Conservation (phyloP, 2,113 vertebrate genomes). For the Phaetusa simplex region DNA sequence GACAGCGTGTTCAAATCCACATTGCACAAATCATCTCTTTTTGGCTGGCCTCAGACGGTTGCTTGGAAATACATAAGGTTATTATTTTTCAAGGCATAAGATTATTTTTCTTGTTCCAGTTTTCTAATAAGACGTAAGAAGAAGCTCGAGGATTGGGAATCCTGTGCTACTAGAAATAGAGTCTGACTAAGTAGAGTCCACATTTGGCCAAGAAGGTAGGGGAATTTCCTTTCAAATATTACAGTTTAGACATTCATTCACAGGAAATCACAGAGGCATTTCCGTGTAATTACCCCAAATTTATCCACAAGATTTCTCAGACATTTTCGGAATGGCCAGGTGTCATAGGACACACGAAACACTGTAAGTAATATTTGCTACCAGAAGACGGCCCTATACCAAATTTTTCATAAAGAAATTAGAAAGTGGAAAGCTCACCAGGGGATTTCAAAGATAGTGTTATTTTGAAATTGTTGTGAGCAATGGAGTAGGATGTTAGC, state of each 20-base stretch:
- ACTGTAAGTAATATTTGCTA: neutral
- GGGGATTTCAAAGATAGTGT: neutral
- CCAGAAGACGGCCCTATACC: neutral
- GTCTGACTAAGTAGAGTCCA: neutral
- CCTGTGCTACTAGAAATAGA: neutral
- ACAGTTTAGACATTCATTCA: fast-evolving
- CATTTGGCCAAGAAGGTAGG: neutral
- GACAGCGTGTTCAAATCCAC: neutral
- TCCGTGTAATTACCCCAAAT: neutral
- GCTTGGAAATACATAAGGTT: neutral
- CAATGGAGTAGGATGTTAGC: neutral
- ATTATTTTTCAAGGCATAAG: neutral
- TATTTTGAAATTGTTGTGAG: neutral
- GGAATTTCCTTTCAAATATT: neutral
- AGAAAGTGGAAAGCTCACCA: neutral
- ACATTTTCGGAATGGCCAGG: neutral
- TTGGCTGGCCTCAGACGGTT: neutral
- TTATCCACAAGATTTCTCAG: neutral
- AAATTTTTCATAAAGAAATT: neutral
- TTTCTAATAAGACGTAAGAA: neutral
- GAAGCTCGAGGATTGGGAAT: neutral
- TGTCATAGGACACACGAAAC: neutral
- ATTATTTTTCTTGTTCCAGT: neutral
- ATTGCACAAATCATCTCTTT: neutral
- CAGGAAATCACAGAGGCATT: neutral